Conservation (phyloP, 2,113 vertebrate species). For the Pollachius pollachius region DNA sequence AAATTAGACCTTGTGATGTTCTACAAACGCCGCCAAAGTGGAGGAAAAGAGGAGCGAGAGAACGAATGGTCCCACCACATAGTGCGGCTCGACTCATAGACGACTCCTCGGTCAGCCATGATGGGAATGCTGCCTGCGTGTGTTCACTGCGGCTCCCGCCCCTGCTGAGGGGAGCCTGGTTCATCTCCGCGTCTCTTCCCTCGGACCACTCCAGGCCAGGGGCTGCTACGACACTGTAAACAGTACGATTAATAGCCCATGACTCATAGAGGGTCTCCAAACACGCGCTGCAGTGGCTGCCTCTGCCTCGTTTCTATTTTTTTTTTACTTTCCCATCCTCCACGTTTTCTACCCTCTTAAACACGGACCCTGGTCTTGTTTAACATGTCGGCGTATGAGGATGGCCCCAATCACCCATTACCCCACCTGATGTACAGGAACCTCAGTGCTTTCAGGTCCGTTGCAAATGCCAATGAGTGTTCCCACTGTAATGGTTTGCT, state of each 20-base stretch:
- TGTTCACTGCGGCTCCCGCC: slow-evolving; percentile 43
- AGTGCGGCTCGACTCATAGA: slow-evolving; percentile 7
- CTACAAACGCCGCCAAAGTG: slow-evolving; percentile 48
- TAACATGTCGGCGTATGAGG: slow-evolving; percentile 25
- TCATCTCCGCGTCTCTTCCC: slow-evolving; percentile 58
- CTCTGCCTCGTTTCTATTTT: no score
- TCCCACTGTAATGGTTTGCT: slow-evolving; percentile 22
- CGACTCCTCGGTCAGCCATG: slow-evolving; percentile 31
- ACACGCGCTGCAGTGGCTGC: slow-evolving; percentile 56
- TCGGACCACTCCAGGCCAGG: slow-evolving; percentile 53
- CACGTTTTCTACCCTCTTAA: slow-evolving; percentile 36
- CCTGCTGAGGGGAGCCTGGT: slow-evolving; percentile 49
- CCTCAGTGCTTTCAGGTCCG: no score
- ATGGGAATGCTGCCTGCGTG: slow-evolving; percentile 22
- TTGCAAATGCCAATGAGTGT: slow-evolving; percentile 22
- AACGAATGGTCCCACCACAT: slow-evolving; percentile 23
- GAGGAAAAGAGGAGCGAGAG: slow-evolving; percentile 25
- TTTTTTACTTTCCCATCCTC: slow-evolving; percentile 1
- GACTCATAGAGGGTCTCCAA: slow-evolving; percentile 70
- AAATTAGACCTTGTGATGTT: slow-evolving; percentile 56
- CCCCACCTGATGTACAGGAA: slow-evolving; percentile 22
- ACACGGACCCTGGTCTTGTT: slow-evolving; percentile 34
- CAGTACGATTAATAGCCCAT: slow-evolving; percentile 72
- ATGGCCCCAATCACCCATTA: slow-evolving; percentile 8
- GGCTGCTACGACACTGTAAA: slow-evolving; percentile 72